Evolutionary conservation across 2,113 vertebrate species (phyloP).

Genomic region (Stigmatopora argus): DNA sequence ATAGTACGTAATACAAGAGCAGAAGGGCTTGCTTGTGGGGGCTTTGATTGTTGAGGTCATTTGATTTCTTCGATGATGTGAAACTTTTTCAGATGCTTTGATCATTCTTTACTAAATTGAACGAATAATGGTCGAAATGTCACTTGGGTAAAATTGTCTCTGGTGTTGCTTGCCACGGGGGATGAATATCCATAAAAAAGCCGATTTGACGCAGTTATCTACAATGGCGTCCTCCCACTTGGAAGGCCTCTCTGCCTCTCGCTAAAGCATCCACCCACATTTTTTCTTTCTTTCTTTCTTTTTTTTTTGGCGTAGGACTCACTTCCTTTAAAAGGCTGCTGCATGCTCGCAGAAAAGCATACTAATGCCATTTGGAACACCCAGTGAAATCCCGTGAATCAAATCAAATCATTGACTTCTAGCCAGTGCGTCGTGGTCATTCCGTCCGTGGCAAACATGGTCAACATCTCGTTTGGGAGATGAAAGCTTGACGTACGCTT

Average conservation of each 20-base stretch:
- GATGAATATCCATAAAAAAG: not conserved
- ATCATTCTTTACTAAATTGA: no score
- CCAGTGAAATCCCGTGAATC: not conserved
- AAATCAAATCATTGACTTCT: not conserved
- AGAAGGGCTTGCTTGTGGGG: no score
- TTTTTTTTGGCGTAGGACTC: not conserved
- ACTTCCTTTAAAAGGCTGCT: not conserved
- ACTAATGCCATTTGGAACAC: not conserved
- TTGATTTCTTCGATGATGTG: no score
- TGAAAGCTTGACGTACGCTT: not conserved
- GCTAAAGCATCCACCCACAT: conserved; percentile 2
- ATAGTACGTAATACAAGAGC: no score
- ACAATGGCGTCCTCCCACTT: not conserved
- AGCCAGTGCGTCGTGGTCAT: not conserved
- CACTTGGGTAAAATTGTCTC: not conserved
- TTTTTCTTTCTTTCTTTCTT: not conserved
- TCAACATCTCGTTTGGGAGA: not conserved
- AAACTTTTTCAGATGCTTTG: no score
- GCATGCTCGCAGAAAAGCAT: not conserved
- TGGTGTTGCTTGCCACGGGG: not conserved
- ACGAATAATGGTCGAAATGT: not conserved
- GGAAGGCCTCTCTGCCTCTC: not conserved
- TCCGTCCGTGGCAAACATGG: not conserved
- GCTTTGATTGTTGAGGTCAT: no score
- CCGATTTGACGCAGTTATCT: not conserved